Evolutionary conservation across 2,797 vertebrate genomes (phyloP), one percentile per base, ranked within the genome.

Genomic region (Cossypha polioptera): DNA sequence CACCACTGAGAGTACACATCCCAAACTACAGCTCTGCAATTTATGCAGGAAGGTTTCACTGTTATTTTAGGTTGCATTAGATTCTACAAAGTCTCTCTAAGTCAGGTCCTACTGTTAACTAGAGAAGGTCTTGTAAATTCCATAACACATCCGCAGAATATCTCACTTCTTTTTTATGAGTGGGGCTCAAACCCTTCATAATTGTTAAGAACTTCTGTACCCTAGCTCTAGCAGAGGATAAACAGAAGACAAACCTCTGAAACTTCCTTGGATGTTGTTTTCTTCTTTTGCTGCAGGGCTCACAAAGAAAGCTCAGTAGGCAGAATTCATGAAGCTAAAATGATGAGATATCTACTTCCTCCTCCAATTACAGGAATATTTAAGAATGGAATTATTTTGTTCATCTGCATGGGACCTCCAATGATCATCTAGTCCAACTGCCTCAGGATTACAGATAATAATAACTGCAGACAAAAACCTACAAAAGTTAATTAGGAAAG

Each of bases 1-100:
- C 89, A 54, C 6, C 20, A 73, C 0, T 20, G 22, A 69, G 1
- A 48, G 1, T 4, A 57, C 1, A 10, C 4, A 66, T 9, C 7
- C 48, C 74, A 21, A 83, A 71, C 24, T 54, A 42, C 2, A 86
- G 29, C n/a, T 45, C 66, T 63, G 10, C 25, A 48, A 57, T 19
- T 45, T 24, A 35, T 0, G 20, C 21, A 74, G 45, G 29, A 67
- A 71, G 11, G 26, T 72, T 68, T 80, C 45, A 28, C 3, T 48
- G 11, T 40, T 59, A 54, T 38, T 86, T 93, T 42, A 80, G 20
- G 53, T 35, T 67, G 55, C 9, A 21, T 25, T 42, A 50, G 11
- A 53, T 28, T 61, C 20, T 43, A 2, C 10, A 40, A 45, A 13
- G 59, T 55, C 22, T 62, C 55, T 66, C n/a, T 53, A 66, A 42